Evolutionary conservation across 1,140 invertebrate genomes (phyloP), one percentile per base, ranked within the genome.

Genomic region (Drosophila ananassae): DNA sequence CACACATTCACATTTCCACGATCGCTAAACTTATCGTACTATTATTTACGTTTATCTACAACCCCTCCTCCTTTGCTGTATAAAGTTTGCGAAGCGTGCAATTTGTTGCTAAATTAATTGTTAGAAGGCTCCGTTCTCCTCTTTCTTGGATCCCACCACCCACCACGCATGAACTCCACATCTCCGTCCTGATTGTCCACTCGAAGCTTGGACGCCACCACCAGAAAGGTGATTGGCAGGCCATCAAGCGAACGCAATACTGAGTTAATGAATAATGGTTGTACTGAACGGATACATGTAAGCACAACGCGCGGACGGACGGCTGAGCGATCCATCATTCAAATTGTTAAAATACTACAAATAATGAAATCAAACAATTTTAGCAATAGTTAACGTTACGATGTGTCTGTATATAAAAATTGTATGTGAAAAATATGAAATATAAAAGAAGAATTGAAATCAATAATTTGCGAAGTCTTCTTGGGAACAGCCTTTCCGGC

Each of bases 341-440:
- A 85, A 89, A 89, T 89, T 85, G 82, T 85, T 85, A 85, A 73
- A 71, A 82, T 75, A 72, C 50, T 54, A 63, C 28, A 30, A 59
- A 44, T 55, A 76, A 67, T 73, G 12, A 80, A 73, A 77, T 73
- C 63, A 81, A 77, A 73, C 53, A 61, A 63, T 69, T 68, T 55
- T 78, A 82, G 82, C 78, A 82, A 81, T 85, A 81, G 63, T 85
- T 87, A 87, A 62, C 55, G 69, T 85, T 85, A 85, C 73, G 73
- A 76, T 78, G 78, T 85, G 79, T 83, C 77, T 84, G 76, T 84
- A 85, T 81, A 85, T 87, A 87, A 78, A 77, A 46, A 85, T 61
- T 78, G 71, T 87, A 77, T 85, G 82, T 87, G 81, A 85, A 76
- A 74, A 78, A 62, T 58, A 68, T 58, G 55, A 87, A 87, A 67